Base-by-base conservation (phyloP, 2,888 invertebrate genomes). In the Epicampocera succincta region DNA sequence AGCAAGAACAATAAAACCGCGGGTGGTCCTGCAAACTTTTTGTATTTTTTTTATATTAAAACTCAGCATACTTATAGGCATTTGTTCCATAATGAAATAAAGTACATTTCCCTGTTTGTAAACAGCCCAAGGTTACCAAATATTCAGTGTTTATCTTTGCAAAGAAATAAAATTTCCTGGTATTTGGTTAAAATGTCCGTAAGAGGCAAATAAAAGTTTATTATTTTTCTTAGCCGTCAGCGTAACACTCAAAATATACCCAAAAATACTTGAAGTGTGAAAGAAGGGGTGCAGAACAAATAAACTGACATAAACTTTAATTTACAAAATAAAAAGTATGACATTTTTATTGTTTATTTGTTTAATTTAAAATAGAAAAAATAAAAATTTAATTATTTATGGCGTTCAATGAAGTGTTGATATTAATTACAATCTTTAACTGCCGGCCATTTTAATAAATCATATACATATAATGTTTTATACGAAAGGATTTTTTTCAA, bases 401-500 rank as follows among this genome's bases (percentile, higher is more conserved):
- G 52, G 46, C 72, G 19, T 76, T 68, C 56, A 76, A 56, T 81
- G 63, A 75, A 68, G 80, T 81, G 80, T 81, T 81, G 76, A 73
- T 73, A 76, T 81, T 76, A 76, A 73, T 76, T 76, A 40, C 19
- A 33, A 13, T 63, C 46, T 56, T 61, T 38, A 61, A 15, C 17
- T 56, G 15, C 46, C 25, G 15, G 29, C 17, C 19, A 46, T 19
- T 48, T 12, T 17, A 63, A 68, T 9, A 9, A 21, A 19, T 21
- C 38, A 56, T 5, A 6, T 33, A 56, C 1, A 6, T 33, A 33
- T 54, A 19, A 19, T 42, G 42, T n/a, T 42, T 33, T 1, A 17
- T 38, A 9, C 9, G 52, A 60, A 72, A 33, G 58, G 15, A 58
- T 66, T 33, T 54, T 29, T 56, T n/a, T 46, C 0, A 15, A 6